Evolutionary conservation across 2,113 vertebrate species (phyloP).

Genomic region (Pantherophis guttatus): DNA sequence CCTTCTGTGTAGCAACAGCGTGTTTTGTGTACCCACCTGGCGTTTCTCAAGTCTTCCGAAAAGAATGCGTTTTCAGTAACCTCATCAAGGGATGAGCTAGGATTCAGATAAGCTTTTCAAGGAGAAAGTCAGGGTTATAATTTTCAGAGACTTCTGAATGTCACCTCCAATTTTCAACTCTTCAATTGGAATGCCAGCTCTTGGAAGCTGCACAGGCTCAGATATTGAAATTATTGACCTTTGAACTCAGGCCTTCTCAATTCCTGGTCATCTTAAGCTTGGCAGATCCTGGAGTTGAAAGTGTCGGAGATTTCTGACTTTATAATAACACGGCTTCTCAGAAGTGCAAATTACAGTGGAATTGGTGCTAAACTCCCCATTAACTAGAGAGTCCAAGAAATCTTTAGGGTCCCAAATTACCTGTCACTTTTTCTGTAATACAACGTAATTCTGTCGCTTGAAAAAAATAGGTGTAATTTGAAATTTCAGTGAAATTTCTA

Average conservation of each 20-base stretch:
- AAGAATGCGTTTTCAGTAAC: conserved; percentile 74
- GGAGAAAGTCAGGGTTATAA: conserved; percentile 79
- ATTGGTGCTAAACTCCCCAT: conserved; percentile 81
- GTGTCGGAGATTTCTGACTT: conserved; percentile 74
- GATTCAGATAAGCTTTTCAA: conserved; percentile 82
- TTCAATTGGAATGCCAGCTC: conserved; percentile 65
- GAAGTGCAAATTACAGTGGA: conserved; percentile 78
- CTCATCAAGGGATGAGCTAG: conserved; percentile 78
- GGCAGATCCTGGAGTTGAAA: conserved; percentile 69
- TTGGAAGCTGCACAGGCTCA: conserved; percentile 67
- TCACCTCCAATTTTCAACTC: conserved; percentile 80
- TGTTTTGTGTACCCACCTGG: conserved; percentile 63
- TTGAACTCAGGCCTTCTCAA: conserved; percentile 58
- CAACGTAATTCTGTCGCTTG: conserved; percentile 61
- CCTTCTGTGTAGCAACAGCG: conserved; percentile 49
- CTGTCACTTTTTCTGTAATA: conserved; percentile 70
- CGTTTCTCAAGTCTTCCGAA: conserved; percentile 69
- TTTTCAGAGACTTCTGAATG: conserved; percentile 83
- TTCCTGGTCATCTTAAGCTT: conserved; percentile 68
- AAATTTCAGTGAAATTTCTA: conserved; percentile 64
- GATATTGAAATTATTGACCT: conserved; percentile 78
- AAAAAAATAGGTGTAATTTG: conserved; percentile 44
- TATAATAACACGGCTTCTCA: conserved; percentile 73
- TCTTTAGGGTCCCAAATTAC: conserved; percentile 75
- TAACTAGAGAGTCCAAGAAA: conserved; percentile 72